These are phyloP conservation scores for Crioceris asparagi DNA, from an alignment of 2,888 invertebrate species.

Conservation along the genomic window DNA sequence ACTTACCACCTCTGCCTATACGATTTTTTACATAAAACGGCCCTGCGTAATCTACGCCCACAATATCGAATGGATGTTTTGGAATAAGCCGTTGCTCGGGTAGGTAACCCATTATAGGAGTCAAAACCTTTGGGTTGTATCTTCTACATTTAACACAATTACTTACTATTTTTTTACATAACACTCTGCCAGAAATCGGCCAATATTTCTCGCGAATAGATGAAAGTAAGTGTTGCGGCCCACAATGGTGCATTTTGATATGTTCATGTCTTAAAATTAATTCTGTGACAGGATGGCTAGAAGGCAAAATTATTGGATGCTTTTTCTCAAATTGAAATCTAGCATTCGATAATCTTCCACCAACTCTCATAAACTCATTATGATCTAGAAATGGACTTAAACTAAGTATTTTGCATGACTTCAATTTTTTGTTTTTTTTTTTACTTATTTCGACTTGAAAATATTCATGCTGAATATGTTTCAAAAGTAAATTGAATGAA, in stretches of 20 bases:
- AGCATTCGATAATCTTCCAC: constrained; percentile 16
- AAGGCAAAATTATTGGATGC: constrained; percentile 16
- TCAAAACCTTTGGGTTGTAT: constrained; percentile 8
- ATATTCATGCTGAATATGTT: too few relatives aligned
- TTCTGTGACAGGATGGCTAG: constrained; percentile 13
- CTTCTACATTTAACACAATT: constrained; percentile 15
- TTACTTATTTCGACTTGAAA: too few relatives aligned
- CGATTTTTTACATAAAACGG: constrained; percentile 10
- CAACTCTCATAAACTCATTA: constrained; percentile 13
- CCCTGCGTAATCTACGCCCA: constrained; percentile 14
- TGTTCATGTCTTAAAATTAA: constrained; percentile 15
- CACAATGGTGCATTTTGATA: constrained; percentile 13
- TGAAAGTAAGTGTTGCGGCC: constrained; percentile 13
- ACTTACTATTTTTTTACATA: constrained; percentile 13
- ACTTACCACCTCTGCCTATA: constrained; percentile 6
- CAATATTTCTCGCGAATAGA: constrained; percentile 18
- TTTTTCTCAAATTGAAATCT: constrained; percentile 14
- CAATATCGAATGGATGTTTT: constrained; percentile 13
- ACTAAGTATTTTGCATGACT: too few relatives aligned
- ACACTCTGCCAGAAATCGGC: constrained; percentile 15
- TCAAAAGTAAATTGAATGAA: too few relatives aligned
- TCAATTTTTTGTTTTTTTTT: too few relatives aligned
- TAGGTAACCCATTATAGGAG: constrained; percentile 15
- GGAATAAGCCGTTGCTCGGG: constrained; percentile 11
- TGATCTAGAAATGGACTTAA: constrained; percentile 17